Evolutionary conservation across 1,140 invertebrate species (phyloP), one percentile per base, ranked within the genome.

Genomic region (Drosophila teissieri): DNA sequence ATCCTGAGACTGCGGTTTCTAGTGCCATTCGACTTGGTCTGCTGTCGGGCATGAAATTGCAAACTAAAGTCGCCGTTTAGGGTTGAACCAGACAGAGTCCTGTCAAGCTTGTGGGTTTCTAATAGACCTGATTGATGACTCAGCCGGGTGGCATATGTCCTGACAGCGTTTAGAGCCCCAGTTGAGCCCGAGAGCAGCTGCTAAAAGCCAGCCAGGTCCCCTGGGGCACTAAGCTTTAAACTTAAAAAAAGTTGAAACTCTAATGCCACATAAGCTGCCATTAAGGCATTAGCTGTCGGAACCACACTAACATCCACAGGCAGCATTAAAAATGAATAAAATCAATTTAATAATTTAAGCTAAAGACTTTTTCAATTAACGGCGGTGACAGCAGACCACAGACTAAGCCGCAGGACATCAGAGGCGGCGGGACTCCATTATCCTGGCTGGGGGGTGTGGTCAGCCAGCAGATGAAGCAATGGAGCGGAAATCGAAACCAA

Each of bases 301-400:
- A 49, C 44, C 51, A 51, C 57, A 37, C 17, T 40, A 34, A 37
- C 44, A 19, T 2, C 19, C 19, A 19, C 19, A 19, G 1, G 2
- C 19, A 19, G 1, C 84, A 73, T 88, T 76, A 69, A 82, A 83
- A 89, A 73, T 69, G 79, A 73, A 86, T 79, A 89, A 83, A 88
- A 88, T 88, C 84, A 88, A 88, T 80, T 88, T 83, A 88, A 88
- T 88, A 86, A 88, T 88, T 88, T 81, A 88, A 58, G 76, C 76
- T 80, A 88, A 89, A 89, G 78, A 70, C 73, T 76, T 65, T 76
- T 88, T 77, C 79, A 83, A 88, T 86, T 86, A 86, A 86, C 52
- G 80, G 53, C 39, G 49, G 42, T 80, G 64, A 49, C 57, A 58
- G 14, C 12, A 53, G 62, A 78, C 70, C 72, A 39, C 76, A 76